These are phyloP conservation scores for Ficedula albicollis DNA, from an alignment of 2,797 vertebrate species.

Conservation along the genomic window DNA sequence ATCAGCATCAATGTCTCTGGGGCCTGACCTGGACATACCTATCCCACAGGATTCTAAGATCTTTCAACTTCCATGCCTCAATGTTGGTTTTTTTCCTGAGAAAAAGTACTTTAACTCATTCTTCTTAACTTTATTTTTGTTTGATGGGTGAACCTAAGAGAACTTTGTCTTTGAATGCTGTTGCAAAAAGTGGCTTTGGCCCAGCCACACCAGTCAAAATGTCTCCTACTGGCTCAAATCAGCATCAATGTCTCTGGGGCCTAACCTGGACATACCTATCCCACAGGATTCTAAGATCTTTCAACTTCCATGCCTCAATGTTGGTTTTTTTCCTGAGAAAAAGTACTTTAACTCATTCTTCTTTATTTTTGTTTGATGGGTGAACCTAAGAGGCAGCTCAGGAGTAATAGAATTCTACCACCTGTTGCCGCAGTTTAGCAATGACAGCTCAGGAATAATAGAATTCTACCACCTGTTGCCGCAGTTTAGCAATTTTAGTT, in stretches of 20 bases:
- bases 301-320: background rate
- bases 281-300: accelerated
- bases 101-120: background rate
- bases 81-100: background rate
- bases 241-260: accelerated
- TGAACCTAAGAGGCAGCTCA: background rate
- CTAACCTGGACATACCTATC: background rate
- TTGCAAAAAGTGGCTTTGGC: background rate
- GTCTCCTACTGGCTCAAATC: background rate
- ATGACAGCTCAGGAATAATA: background rate
- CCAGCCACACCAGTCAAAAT: background rate
- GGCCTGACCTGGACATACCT: background rate
- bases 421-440: background rate
- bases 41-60: accelerated
- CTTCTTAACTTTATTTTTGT: background rate
- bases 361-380: background rate
- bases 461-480: background rate
- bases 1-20: accelerated
- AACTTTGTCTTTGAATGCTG: background rate
- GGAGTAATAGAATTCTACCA: background rate
- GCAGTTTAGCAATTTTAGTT: background rate
- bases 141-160: too few species aligned
- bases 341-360: background rate
- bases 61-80: background rate
- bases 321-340: background rate